Base-by-base conservation (phyloP, 2,888 invertebrate species). In the Tromatobia lineatoria region DNA sequence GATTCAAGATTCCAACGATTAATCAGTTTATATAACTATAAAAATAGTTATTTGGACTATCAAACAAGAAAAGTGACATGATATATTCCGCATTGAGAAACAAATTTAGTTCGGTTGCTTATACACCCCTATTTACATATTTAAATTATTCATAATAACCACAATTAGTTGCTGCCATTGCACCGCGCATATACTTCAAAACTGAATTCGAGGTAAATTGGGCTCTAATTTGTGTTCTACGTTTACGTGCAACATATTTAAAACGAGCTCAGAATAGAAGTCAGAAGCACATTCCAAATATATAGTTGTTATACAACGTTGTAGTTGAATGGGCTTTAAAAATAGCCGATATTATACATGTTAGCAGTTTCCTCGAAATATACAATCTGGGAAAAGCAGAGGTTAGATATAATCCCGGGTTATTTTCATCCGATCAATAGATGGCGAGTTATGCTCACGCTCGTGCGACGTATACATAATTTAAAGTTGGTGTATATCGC, bases 381-480 rank as follows among this genome's bases (percentile, higher is more conserved):
- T 45, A 45, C 3, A 15, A 45, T 45, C 45, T 45, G 45, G 45
- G 15, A 3, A 45, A 15, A 45, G 11, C 15, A 15, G 3, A 45
- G 45, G 10, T 23, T 23, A 20, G 20, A 54, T 20, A 61, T 34
- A 29, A 4, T 20, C 0, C n/a, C 8, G 23, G 13, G 11, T 42
- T 13, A 59, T 69, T 59, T 45, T 34, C 38, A 38, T 25, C 25
- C 59, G 70, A 70, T 70, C 70, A 34, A 78, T 70, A 45, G 59
- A 15, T 42, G 64, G 25, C 64, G 38, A 23, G 18, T 71, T 18
- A 38, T 50, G 52, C 64, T 54, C 71, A n/a, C 42, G 42, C 71
- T 38, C 25, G 45, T 66, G 73, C 57, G 20, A 45, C 34, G 47
- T 73, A 73, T 67, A 80, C 20, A 73, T 59, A 71, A 80, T 80